Evolutionary conservation across 2,888 invertebrate genomes (phyloP), one percentile per base, ranked within the genome.

Genomic region (Encarsia formosa): DNA sequence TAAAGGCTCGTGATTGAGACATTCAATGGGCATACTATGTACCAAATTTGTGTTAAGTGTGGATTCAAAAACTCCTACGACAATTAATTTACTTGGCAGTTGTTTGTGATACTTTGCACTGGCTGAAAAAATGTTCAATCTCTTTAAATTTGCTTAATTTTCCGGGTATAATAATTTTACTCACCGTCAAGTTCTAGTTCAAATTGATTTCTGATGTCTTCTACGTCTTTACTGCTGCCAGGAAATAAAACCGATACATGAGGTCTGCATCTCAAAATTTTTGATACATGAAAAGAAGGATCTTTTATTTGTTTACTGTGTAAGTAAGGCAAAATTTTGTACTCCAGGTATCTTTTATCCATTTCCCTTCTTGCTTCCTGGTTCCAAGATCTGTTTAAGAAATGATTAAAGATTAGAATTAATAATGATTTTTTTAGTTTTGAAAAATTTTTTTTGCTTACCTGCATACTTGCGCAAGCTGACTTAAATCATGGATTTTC

Each of bases 401-500:
- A 41, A 26, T 41, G 9, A 8, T 5, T 8, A 9, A 19, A 4
- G 5, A 37, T 11, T 18, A 3, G 13, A 37, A 2, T 37, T 37
- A 37, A n/a, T n/a, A n/a, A n/a, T n/a, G n/a, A n/a, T n/a, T n/a
- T n/a, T n/a, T n/a, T n/a, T n/a, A n/a, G n/a, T 5, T 20, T 11
- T 6, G 13, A 4, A 8, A 20, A 20, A 24, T 16, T 40, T 24
- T 40, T 23, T 9, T 9, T 15, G n/a, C 42, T 29, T 31, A 42
- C 42, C 20, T 42, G 20, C 42, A 42, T 19, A 42, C 42, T 42
- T 42, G 42, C 8, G 42, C 42, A 16, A 42, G 29, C 11, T 29
- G 18, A n/a, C 18, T 31, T 20, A 42, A 42, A 31, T 42, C 42
- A 20, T 29, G 13, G 9, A 42, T 31, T 18, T 42, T 42, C 19